Evolutionary conservation across 2,797 vertebrate genomes (phyloP), one percentile per base, ranked within the genome.

Genomic region (Tangara arthus): DNA sequence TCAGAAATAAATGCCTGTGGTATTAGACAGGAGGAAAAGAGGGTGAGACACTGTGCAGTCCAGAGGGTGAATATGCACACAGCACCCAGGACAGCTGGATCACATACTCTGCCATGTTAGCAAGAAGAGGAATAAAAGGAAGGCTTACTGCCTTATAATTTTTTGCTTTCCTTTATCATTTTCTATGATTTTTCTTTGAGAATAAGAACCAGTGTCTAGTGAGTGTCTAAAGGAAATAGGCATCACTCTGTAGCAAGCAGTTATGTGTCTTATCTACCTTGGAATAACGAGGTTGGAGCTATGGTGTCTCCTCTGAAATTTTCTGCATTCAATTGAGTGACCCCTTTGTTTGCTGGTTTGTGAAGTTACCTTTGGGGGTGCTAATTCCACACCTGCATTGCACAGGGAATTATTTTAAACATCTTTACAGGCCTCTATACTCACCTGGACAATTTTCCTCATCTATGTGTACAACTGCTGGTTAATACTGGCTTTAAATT

Each of bases 101-200:
- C 39, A 41, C 15, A 6, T 10, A n/a, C 2, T 65, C 41, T 11
- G 0, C 11, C 3, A 35, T 8, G 0, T 19, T 59, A 13, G 23
- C 34, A 37, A 37, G 17, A 28, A 12, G 24, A 59, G 26, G 8
- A 37, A 28, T 3, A 28, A 60, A 60, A 60, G 12, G 57, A 28
- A 28, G 21, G 2, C 22, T 64, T 24, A 19, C 20, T 64, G 34
- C 8, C 69, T 64, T 23, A 10, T 24, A 27, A 22, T 27, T 65
- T 27, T 60, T 55, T 79, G 3, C 16, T 70, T 72, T 82, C 56
- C 6, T 59, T 70, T 66, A 34, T 42, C 57, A 14, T 34, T 69
- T 37, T 63, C 73, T 70, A 3, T 88, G 17, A 41, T 55, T 80
- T n/a, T 61, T 57, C n/a, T 65, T 65, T n/a, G 52, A 77, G 39